These are phyloP conservation scores for Ceyx melanurus DNA, from an alignment of 2,113 vertebrate species.

Conservation along the genomic window DNA sequence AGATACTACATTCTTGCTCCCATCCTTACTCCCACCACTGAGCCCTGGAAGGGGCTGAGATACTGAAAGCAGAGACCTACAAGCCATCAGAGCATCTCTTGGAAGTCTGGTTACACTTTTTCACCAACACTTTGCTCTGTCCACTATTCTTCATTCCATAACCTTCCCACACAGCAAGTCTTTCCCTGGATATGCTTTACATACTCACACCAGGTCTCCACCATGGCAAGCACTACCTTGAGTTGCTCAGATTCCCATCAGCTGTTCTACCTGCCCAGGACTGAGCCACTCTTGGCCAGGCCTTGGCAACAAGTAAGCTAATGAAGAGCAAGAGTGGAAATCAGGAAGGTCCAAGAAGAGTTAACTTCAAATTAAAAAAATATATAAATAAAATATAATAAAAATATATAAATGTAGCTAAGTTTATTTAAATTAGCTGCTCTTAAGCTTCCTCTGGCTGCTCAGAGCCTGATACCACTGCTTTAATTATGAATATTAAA, in stretches of 20 bases:
- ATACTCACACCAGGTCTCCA: background rate
- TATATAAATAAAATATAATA: too few species aligned
- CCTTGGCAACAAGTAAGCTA: background rate
- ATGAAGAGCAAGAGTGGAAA: background rate
- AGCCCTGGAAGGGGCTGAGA: background rate
- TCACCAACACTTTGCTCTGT: background rate
- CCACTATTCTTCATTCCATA: background rate
- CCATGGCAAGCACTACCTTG: background rate
- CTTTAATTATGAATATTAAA: background rate
- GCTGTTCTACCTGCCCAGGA: background rate
- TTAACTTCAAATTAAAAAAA: too few species aligned
- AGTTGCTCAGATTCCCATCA: background rate
- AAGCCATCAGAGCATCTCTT: background rate
- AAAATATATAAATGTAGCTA: background rate
- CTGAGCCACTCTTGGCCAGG: background rate
- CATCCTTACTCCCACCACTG: background rate
- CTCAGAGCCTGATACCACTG: background rate
- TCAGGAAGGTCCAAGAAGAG: too few species aligned
- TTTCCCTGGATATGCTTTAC: background rate
- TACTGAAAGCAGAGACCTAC: background rate
- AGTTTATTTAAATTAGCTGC: background rate
- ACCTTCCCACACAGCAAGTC: background rate
- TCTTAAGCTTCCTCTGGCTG: background rate
- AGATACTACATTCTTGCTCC: background rate
- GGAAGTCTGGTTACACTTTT: background rate